phyloP scores from a whole-genome alignment of 2,113 vertebrate species.

The Plecturocebus donacophilus region DNA sequence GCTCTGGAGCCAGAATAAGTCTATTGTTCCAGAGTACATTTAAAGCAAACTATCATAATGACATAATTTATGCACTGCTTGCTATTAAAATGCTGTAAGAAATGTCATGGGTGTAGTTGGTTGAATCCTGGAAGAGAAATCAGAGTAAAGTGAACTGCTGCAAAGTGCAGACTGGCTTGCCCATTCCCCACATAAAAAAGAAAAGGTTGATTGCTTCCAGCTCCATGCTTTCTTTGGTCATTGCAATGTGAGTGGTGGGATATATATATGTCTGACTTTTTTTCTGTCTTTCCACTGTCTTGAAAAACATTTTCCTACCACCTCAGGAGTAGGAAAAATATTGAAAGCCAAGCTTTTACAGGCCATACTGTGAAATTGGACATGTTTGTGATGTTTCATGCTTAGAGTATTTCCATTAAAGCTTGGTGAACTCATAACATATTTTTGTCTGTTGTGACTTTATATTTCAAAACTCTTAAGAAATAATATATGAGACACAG shows the following conservation, averaged over 20 bases:
- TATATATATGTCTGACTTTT: background rate
- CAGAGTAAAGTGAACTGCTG: background rate
- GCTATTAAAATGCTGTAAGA: background rate
- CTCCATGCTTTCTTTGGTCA: background rate
- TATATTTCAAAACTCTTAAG: constrained; percentile 3
- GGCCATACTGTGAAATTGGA: constrained; percentile 37
- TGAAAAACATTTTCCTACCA: constrained; percentile 15
- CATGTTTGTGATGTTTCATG: background rate
- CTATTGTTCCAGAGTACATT: background rate
- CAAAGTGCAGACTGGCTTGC: background rate
- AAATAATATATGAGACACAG: constrained; percentile 10
- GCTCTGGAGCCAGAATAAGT: background rate
- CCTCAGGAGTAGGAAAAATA: constrained; percentile 19
- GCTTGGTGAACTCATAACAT: background rate
- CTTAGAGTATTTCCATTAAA: constrained; percentile 21
- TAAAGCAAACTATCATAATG: background rate
- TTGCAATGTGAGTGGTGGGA: background rate
- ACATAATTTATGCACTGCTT: background rate
- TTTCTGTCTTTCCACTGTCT: background rate
- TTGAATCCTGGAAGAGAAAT: background rate
- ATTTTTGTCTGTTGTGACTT: constrained; percentile 32
- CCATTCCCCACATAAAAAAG: background rate
- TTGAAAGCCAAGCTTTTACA: constrained; percentile 37
- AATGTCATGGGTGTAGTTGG: background rate
- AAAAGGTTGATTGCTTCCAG: background rate